A percentile compares a stretch with the other conserved stretches of the same genome.
These are phyloP conservation scores for Dynastes maya DNA, from an alignment of 2,888 invertebrate genomes.

Conservation along the genomic window DNA sequence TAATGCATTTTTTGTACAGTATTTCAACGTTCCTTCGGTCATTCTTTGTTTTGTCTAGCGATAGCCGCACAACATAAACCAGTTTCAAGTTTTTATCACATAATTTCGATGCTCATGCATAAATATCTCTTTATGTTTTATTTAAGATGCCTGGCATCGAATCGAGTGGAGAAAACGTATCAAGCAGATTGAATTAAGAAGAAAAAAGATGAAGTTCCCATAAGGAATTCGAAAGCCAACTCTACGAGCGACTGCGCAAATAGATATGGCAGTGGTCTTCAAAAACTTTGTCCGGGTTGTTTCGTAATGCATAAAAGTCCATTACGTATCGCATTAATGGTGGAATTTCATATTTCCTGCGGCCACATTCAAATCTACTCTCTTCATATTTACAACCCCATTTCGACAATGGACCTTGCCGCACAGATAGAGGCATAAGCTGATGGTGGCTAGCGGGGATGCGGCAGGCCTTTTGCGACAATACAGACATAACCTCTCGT, in stretches of 20 bases:
- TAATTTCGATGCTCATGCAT: conserved; percentile 39
- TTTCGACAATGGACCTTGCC: conserved; percentile 65
- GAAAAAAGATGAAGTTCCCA: conserved; percentile 4
- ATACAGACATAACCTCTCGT: conserved; percentile 66
- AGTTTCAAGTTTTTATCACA: conserved; percentile 54
- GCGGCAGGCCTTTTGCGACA: conserved; percentile 61
- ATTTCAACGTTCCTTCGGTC: conserved; percentile 13
- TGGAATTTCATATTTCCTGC: conserved; percentile 64
- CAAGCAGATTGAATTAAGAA: background rate
- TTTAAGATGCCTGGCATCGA: conserved; percentile 47
- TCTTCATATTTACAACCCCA: conserved; percentile 62
- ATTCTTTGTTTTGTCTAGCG: conserved; percentile 25
- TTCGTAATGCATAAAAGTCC: conserved; percentile 55
- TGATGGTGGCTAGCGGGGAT: conserved; percentile 6
- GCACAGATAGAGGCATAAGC: conserved; percentile 50
- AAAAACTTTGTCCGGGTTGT: conserved; percentile 46
- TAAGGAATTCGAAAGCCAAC: conserved; percentile 2
- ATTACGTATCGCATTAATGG: conserved; percentile 61
- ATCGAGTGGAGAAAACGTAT: conserved; percentile 32
- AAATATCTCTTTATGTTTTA: conserved; percentile 52
- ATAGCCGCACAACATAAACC: conserved; percentile 49
- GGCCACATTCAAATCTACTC: conserved; percentile 61
- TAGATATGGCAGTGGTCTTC: background rate
- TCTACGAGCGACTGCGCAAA: background rate
- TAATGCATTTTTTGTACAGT: conserved; percentile 27